Evolutionary conservation across 2,888 invertebrate species (phyloP).

Genomic region (Leptinotarsa haldemani): DNA sequence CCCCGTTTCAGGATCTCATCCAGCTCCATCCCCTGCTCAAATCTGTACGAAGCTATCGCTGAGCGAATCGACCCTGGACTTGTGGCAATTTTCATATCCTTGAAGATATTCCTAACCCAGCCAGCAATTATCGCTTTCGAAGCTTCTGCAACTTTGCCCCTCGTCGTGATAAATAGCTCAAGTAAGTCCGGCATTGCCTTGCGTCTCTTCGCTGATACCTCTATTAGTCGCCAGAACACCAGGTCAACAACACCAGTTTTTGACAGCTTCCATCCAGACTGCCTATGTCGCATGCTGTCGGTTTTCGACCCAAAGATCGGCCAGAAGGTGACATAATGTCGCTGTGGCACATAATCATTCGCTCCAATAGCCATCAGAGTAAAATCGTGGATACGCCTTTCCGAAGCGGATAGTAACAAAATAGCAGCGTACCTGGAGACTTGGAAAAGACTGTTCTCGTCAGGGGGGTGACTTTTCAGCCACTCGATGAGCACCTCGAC

Average conservation of each 20-base stretch:
- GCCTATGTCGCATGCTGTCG: background rate
- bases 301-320: conserved; percentile 9
- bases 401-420: background rate
- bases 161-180: background rate
- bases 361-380: background rate
- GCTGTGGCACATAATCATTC: background rate
- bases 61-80: conserved; percentile 6
- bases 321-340: background rate
- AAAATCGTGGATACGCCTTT: background rate
- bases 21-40: background rate
- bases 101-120: conserved; percentile 2
- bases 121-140: conserved; percentile 27
- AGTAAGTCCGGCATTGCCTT: background rate
- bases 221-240: background rate
- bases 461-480: conserved; percentile 2
- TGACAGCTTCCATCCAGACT: background rate
- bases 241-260: background rate
- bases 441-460: conserved; percentile 13
- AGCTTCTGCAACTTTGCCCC: conserved; percentile 21
- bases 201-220: background rate
- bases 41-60: background rate
- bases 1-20: conserved; percentile 27
- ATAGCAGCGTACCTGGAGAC: background rate
- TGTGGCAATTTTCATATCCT: background rate
- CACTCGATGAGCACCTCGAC: background rate